phyloP scores from a whole-genome alignment of 2,797 vertebrate genomes.

The Podarcis siculus region DNA sequence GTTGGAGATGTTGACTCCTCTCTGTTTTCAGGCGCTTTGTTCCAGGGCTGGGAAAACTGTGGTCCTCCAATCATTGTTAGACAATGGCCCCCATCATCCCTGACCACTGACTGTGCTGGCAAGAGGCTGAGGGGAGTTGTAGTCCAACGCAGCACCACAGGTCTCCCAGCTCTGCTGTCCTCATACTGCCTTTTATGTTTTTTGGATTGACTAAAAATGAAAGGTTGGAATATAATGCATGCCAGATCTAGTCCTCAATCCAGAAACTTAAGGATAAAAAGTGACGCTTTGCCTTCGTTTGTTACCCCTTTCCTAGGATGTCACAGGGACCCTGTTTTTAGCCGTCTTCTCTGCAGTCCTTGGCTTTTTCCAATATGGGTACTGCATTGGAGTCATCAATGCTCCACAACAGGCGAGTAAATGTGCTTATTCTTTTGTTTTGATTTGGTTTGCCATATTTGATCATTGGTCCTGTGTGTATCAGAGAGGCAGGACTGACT shows the following conservation, averaged over 20 bases:
- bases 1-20: background rate
- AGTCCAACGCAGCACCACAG: no score
- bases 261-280: background rate
- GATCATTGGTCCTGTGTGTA: background rate
- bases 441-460: background rate
- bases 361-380: constrained; percentile 94
- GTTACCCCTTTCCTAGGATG: constrained; percentile 74
- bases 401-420: constrained; percentile 90
- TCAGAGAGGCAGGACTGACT: no score
- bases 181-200: background rate
- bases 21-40: background rate
- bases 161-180: no score
- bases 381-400: constrained; percentile 94
- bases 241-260: background rate
- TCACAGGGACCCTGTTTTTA: constrained; percentile 85
- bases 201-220: background rate
- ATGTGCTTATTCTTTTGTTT: background rate
- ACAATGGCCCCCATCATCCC: no score
- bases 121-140: no score
- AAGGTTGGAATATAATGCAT: background rate
- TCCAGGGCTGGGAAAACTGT: no score
- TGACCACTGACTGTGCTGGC: no score
- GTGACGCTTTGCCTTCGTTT: constrained; percentile 40
- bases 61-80: no score
- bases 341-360: constrained; percentile 88